Conservation (phyloP, 2,113 vertebrate genomes). For the Tyrannus savana region DNA sequence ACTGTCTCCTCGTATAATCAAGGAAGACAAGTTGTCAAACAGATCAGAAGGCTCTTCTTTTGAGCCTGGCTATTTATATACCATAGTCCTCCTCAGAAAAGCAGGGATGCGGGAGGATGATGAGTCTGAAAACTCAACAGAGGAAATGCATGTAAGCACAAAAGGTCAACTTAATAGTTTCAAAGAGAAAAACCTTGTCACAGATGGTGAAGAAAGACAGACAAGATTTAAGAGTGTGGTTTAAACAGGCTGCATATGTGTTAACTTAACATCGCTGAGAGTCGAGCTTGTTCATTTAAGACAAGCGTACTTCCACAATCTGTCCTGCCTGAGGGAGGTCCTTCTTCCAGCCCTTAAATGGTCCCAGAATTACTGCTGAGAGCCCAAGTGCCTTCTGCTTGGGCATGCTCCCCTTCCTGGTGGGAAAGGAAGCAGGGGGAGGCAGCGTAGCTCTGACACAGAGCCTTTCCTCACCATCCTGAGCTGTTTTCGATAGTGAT, state of each 20-base stretch:
- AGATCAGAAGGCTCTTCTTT: constrained; percentile 19
- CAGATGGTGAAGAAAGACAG: constrained; percentile 31
- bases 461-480: neutral
- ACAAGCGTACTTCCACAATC: neutral
- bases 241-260: constrained; percentile 29
- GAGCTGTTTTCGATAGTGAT: neutral
- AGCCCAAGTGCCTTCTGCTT: neutral
- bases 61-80: constrained; percentile 11
- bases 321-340: neutral
- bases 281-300: neutral
- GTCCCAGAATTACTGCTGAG: neutral
- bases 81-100: neutral
- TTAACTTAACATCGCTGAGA: constrained; percentile 2
- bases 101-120: neutral
- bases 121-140: constrained; percentile 17
- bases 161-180: neutral
- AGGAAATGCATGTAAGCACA: constrained; percentile 34
- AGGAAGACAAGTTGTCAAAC: neutral
- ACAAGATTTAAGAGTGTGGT: constrained; percentile 40
- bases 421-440: fast-evolving
- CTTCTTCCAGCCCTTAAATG: neutral
- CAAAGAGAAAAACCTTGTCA: constrained; percentile 43
- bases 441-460: neutral
- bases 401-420: neutral
- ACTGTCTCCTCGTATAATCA: neutral